phyloP scores from a whole-genome alignment of 2,797 vertebrate genomes.

The Alfaro cultratus region DNA sequence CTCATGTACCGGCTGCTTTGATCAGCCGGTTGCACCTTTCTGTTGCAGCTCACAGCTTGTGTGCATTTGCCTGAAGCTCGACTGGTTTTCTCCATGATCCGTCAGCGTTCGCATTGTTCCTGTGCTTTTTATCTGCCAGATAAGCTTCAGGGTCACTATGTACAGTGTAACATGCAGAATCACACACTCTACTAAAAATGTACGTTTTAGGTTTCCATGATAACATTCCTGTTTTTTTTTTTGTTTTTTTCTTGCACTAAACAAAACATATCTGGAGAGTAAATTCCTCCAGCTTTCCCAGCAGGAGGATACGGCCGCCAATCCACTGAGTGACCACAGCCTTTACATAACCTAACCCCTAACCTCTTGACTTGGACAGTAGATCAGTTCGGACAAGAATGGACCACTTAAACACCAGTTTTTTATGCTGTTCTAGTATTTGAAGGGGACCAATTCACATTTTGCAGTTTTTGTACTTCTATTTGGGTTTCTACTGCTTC shows the following conservation, averaged over 20 bases:
- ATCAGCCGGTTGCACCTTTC: conserved; percentile 26
- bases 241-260: conserved; percentile 57
- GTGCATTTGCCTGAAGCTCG: background rate
- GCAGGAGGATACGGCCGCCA: conserved; percentile 52
- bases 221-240: conserved; percentile 47
- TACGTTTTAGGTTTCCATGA: conserved; percentile 53
- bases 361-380: conserved; percentile 56
- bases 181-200: conserved; percentile 23
- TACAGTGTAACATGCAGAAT: conserved; percentile 35
- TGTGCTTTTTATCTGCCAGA: conserved; percentile 24
- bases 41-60: conserved; percentile 6
- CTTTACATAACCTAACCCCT: conserved; percentile 65
- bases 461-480: no score
- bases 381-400: conserved; percentile 38
- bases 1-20: conserved; percentile 22
- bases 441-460: background rate
- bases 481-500: no score
- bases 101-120: background rate
- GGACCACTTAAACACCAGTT: background rate
- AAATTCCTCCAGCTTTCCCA: conserved; percentile 58
- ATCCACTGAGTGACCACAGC: conserved; percentile 53
- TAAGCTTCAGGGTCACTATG: conserved; percentile 29
- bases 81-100: conserved; percentile 1
- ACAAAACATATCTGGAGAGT: conserved; percentile 52
- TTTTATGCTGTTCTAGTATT: background rate